Evolutionary conservation across 2,113 vertebrate species (phyloP), one percentile per base, ranked within the genome.

Genomic region (Mesocricetus auratus): DNA sequence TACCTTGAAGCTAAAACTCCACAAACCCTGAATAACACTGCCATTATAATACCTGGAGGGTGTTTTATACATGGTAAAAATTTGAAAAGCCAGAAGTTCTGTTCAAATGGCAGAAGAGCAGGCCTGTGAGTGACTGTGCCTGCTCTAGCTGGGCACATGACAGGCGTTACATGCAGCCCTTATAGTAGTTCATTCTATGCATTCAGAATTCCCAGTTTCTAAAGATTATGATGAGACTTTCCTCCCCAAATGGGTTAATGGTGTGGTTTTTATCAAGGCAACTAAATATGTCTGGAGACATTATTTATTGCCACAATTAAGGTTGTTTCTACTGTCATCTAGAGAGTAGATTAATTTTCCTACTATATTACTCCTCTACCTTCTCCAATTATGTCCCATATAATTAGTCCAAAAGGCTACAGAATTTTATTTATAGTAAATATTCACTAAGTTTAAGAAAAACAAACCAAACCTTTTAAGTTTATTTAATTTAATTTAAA

Each of bases 141-240:
- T 91, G 2, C 29, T 90, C 42, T 39, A 64, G 39, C 50, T 77
- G 24, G 42, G 81, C 5, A 69, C 36, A n/a, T 50, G 24, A 17
- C 3, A 94, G 16, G 50, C 56, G 5, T n/a, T 92, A 36, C 22
- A 31, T 45, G n/a, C 7, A 85, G 19, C 81, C 39, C 42, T 93
- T 94, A 47, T 3, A 53, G 1, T 73, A 74, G 77, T 74, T 71
- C 21, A 78, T 88, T 89, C 13, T 77, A 15, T 66, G 26, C 91
- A 60, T 92, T 96, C 50, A 77, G 64, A 86, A 92, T 62, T 94
- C 77, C 97, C 36, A n/a, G 36, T n/a, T 50, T 75, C 92, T 24
- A 90, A 93, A 33, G 4, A 21, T 13, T 42, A 62, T 21, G 47
- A 42, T 45, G 56, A 90, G 4, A 33, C 3, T 50, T 78, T 39